These are phyloP conservation scores for Armadillidium nasatum DNA, from an alignment of 1,140 invertebrate genomes.

Conservation along the genomic window DNA sequence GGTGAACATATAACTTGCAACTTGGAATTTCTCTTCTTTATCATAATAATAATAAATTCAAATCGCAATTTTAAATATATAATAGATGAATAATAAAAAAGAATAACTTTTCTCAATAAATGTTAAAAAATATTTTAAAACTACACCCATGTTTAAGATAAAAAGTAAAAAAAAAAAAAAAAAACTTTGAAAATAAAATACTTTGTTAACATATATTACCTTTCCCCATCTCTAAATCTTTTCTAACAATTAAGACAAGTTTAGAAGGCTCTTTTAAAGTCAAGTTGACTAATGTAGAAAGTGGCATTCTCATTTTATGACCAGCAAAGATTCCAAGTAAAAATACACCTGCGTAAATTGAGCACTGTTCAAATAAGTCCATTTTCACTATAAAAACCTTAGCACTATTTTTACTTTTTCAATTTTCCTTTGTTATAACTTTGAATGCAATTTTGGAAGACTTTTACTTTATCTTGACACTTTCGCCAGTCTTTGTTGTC, in stretches of 20 bases:
- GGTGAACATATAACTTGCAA: too few relatives aligned
- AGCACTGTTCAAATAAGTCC: background rate
- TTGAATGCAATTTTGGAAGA: constrained; percentile 73
- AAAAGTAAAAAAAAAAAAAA: background rate
- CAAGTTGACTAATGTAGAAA: constrained; percentile 10
- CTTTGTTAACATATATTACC: constrained; percentile 53
- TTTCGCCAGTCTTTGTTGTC: constrained; percentile 83
- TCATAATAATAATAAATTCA: too few relatives aligned
- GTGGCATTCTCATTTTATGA: constrained; percentile 19
- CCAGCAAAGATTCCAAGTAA: constrained; percentile 31
- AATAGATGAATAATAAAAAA: too few relatives aligned
- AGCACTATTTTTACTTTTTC: background rate
- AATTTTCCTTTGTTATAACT: constrained; percentile 49
- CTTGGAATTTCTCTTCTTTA: too few relatives aligned
- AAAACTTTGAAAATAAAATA: background rate
- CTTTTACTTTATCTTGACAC: constrained; percentile 72
- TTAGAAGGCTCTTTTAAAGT: constrained; percentile 52
- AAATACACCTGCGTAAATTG: background rate
- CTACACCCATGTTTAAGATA: background rate
- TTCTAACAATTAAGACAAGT: constrained; percentile 79
- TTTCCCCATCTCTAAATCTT: constrained; percentile 88
- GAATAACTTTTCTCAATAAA: background rate
- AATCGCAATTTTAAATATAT: too few relatives aligned
- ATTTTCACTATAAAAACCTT: background rate
- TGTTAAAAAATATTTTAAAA: background rate